Conservation (phyloP, 2,797 vertebrate species). For the Echeneis naucrates region DNA sequence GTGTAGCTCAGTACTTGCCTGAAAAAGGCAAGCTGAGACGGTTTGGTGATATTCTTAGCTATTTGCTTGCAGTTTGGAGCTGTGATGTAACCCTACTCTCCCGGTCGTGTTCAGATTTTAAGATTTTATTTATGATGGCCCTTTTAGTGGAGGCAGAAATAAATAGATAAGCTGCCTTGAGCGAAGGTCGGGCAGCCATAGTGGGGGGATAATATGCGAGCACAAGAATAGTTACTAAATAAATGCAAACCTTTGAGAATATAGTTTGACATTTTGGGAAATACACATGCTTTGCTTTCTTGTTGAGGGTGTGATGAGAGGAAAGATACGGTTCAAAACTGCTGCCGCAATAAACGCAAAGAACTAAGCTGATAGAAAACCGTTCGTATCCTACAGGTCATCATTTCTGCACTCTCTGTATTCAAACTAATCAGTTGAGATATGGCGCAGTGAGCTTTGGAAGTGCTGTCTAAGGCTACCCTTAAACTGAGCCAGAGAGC, state of each 20-base stretch:
- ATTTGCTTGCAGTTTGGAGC: slow-evolving; percentile 20
- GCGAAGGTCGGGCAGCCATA: background rate
- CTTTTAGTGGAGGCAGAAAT: slow-evolving; percentile 41
- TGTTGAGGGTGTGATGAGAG: background rate
- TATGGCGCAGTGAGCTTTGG: background rate
- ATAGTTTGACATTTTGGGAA: background rate
- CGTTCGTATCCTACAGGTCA: background rate
- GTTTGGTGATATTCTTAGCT: slow-evolving; percentile 25
- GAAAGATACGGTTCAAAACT: background rate
- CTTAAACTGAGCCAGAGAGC: background rate
- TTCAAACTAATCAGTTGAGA: background rate
- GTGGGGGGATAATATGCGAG: slow-evolving; percentile 14
- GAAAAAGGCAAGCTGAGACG: slow-evolving; percentile 3
- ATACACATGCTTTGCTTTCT: background rate
- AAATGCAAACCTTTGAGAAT: background rate
- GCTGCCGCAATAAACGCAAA: background rate
- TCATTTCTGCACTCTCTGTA: background rate
- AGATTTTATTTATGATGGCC: slow-evolving; percentile 57
- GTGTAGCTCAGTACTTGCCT: slow-evolving; percentile 9
- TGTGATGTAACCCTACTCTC: slow-evolving; percentile 57
- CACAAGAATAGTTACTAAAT: background rate
- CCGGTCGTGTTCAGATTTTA: slow-evolving; percentile 28
- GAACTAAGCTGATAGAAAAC: background rate
- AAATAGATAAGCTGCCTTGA: slow-evolving; percentile 23
- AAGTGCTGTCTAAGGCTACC: background rate